Percentiles rank a stretch among this genome's conserved stretches.
These are phyloP conservation scores for Coregonus clupeaformis DNA, from an alignment of 2,113 vertebrate genomes.

Conservation along the genomic window DNA sequence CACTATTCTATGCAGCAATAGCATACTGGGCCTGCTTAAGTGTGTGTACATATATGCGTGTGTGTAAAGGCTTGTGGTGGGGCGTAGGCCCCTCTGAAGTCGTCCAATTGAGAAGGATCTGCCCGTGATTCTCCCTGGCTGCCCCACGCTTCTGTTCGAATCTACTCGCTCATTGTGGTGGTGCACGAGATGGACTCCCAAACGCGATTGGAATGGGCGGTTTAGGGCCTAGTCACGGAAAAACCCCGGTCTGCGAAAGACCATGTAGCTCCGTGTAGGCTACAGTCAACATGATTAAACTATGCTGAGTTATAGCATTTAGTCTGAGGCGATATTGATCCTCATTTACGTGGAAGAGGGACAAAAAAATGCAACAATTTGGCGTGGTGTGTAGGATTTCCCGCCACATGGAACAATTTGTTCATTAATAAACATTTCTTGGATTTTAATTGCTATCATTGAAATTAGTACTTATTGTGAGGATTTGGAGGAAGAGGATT, in stretches of 20 bases:
- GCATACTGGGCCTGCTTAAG: conserved; percentile 5
- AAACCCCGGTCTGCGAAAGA: conserved; percentile 12
- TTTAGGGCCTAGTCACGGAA: conserved; percentile 57
- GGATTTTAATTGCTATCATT: neutral
- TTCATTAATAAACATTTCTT: neutral
- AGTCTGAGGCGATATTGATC: neutral
- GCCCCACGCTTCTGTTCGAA: conserved; percentile 64
- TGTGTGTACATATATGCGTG: neutral
- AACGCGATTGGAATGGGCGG: too few relatives aligned
- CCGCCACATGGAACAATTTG: neutral
- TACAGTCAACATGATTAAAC: neutral
- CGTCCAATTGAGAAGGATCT: conserved; percentile 74
- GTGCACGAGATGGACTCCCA: conserved; percentile 71
- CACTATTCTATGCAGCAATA: neutral
- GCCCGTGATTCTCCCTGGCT: conserved; percentile 58
- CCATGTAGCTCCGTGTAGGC: neutral
- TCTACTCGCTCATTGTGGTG: conserved; percentile 63
- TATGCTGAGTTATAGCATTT: neutral
- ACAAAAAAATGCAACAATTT: neutral
- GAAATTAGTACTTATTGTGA: neutral
- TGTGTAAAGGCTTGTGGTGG: conserved; percentile 36
- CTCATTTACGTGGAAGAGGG: neutral
- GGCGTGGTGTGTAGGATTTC: neutral
- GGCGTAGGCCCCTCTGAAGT: conserved; percentile 59
- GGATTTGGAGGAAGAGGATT: too few relatives aligned